Evolutionary conservation across 2,888 invertebrate species (phyloP), one percentile per base, ranked within the genome.

Genomic region (Helicoverpa assulta): DNA sequence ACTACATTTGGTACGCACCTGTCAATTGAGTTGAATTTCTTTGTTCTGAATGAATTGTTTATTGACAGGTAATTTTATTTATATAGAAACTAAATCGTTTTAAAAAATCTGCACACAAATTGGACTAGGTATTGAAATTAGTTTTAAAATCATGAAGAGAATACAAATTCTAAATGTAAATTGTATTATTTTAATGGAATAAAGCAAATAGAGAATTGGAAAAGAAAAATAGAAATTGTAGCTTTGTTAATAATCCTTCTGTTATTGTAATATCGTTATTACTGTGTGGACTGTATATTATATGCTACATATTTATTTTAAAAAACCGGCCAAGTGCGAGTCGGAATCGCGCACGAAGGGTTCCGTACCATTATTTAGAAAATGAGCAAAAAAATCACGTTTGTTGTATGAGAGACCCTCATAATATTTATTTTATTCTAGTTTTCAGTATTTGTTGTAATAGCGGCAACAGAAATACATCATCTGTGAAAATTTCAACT

Each of bases 151-250:
- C 26, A 26, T 26, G 26, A 70, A 67, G 33, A 54, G 64, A 55
- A 37, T 61, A 12, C 19, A 56, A 63, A 75, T 71, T 70, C 21
- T 66, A 75, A 79, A 82, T 67, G 65, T 57, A 64, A 73, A 80
- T 73, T 67, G 26, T 66, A 54, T 65, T 76, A 80, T 67, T 66
- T 67, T 43, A 73, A 69, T 71, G 69, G 56, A 56, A 37, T 16
- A 16, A 54, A 43, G 57, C 58, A 79, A 65, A 71, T 76, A 60
- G 58, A 47, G 51, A 16, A 57, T 57, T 59, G 40, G 62, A 14
- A 71, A 70, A 61, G 43, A 61, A 78, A 78, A 78, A 47, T 54
- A n/a, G 33, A 58, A 60, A 69, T 56, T 50, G 2, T 40, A 29
- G 37, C 19, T 62, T 59, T 70, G 61, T 66, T 57, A 40, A 26